Evolutionary conservation across 2,113 vertebrate species (phyloP).

Genomic region (Rafetus swinhoei): DNA sequence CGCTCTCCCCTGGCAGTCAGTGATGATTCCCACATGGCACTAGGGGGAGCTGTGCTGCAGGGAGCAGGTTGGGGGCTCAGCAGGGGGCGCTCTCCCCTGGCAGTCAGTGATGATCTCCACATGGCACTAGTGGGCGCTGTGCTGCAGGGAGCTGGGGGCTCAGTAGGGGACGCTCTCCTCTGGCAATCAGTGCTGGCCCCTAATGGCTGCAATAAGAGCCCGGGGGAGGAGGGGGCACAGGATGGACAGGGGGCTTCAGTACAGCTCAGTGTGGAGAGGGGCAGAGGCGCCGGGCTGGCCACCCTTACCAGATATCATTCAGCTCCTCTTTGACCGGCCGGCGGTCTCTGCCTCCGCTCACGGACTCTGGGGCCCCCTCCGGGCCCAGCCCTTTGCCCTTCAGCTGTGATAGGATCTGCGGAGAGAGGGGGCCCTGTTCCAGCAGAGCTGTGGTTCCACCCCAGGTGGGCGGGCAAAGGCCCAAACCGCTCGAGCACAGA

Average conservation of each 20-base stretch:
- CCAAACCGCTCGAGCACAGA: neutral
- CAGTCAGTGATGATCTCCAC: too few species aligned
- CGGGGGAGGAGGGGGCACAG: neutral
- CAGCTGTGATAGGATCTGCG: slow-evolving; percentile 67
- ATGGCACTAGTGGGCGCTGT: neutral
- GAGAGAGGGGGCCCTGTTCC: neutral
- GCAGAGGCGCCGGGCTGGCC: neutral
- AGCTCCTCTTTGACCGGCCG: slow-evolving; percentile 55
- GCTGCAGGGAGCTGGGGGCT: neutral
- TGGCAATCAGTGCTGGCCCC: neutral
- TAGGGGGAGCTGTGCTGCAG: too few species aligned
- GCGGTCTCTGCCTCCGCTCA: neutral
- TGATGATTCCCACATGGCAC: too few species aligned
- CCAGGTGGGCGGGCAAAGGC: too few species aligned
- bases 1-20: too few species aligned
- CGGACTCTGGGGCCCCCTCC: neutral
- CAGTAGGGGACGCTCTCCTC: neutral
- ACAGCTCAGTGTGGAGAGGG: neutral
- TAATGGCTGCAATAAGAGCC: neutral
- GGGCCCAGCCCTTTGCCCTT: slow-evolving; percentile 22
- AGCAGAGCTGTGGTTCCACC: neutral
- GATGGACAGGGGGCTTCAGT: neutral
- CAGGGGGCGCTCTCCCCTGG: too few species aligned
- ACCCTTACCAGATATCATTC: slow-evolving; percentile 67
- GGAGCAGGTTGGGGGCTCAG: too few species aligned